Evolutionary conservation across 2,797 vertebrate genomes (phyloP).

Genomic region (Orestias chungarensis): DNA sequence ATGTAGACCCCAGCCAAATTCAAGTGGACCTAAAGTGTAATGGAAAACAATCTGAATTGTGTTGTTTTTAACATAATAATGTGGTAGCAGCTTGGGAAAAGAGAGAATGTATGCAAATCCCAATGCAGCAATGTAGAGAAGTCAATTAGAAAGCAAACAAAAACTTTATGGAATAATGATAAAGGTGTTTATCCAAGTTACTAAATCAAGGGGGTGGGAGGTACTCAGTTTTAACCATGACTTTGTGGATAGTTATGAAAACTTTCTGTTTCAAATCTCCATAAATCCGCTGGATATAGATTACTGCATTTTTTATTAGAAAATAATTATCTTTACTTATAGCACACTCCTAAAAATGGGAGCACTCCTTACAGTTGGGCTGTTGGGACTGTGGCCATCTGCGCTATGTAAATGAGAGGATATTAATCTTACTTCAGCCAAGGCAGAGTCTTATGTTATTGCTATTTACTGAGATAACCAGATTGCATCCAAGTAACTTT

Average conservation of each 20-base stretch:
- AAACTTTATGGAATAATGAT: neutral
- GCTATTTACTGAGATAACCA: conserved; percentile 29
- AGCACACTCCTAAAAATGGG: conserved; percentile 19
- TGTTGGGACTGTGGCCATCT: conserved; percentile 19
- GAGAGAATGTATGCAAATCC: neutral
- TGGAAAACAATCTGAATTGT: neutral
- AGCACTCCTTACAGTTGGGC: conserved; percentile 13
- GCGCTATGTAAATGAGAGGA: conserved; percentile 37
- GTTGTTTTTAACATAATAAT: neutral
- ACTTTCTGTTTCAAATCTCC: neutral
- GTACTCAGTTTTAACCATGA: neutral
- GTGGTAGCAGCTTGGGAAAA: neutral
- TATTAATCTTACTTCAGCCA: conserved; percentile 45
- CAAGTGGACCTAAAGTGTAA: neutral
- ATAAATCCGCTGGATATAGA: neutral
- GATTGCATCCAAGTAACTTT: conserved; percentile 33
- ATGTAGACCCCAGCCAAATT: neutral
- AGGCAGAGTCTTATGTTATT: conserved; percentile 24
- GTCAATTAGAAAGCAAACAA: neutral
- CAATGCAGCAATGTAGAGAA: neutral
- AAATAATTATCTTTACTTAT: neutral
- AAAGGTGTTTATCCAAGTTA: neutral
- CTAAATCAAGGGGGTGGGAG: neutral
- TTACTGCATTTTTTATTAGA: neutral
- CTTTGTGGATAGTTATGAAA: neutral